These are phyloP conservation scores for Rhynchonycteris naso DNA, from an alignment of 2,797 vertebrate genomes.

Conservation along the genomic window DNA sequence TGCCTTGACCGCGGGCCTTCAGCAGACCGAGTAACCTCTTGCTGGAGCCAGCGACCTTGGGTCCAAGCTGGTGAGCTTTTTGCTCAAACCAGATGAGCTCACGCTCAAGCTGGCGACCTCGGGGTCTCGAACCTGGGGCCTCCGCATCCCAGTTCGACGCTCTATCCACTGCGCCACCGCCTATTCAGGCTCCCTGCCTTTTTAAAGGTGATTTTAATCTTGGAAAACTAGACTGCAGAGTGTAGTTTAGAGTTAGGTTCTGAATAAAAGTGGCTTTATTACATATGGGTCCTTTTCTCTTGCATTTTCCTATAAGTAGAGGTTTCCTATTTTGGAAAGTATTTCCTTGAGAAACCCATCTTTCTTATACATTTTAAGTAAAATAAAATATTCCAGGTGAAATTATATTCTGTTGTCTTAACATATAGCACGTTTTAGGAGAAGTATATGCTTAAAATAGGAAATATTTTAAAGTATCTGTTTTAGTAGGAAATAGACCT, in stretches of 20 bases:
- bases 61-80: too few species aligned
- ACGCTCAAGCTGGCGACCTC: too few species aligned
- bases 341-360: not conserved
- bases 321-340: constrained; percentile 54
- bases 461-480: not conserved
- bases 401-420: constrained; percentile 23
- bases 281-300: not conserved
- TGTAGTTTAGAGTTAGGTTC: not conserved
- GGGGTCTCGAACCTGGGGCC: too few species aligned
- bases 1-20: too few species aligned
- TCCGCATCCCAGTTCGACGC: too few species aligned
- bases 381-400: constrained; percentile 27
- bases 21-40: too few species aligned
- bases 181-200: too few species aligned
- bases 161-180: too few species aligned
- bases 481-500: not conserved
- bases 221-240: not conserved
- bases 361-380: not conserved
- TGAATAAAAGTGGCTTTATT: not conserved
- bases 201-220: not conserved
- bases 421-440: not conserved
- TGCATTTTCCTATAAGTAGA: not conserved
- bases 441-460: not conserved
- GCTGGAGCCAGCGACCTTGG: too few species aligned
- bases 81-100: too few species aligned